A percentile compares a stretch with the other conserved stretches of the same genome.
Conservation (phyloP, 1,140 invertebrate species). For the Macrotrachela quadricornifera region DNA sequence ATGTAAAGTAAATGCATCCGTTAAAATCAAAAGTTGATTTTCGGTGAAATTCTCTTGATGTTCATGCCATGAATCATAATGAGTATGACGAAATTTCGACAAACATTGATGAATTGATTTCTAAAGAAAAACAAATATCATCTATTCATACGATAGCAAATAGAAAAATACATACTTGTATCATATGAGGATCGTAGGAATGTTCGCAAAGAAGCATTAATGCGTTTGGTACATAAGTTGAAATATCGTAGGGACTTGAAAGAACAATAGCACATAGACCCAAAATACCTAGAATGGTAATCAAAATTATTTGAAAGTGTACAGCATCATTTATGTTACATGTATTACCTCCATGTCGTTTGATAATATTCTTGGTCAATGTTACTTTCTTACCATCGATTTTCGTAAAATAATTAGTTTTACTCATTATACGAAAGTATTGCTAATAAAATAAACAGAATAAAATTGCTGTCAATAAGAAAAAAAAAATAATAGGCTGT, state of each 20-base stretch:
- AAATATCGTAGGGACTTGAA: conserved; percentile 70
- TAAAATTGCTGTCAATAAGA: too few relatives aligned
- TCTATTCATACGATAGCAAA: too few relatives aligned
- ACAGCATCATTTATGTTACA: not conserved
- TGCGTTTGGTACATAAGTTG: conserved; percentile 55
- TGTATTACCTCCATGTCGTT: not conserved
- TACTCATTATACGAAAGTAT: too few relatives aligned
- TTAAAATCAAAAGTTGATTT: conserved; percentile 59
- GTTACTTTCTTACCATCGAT: too few relatives aligned
- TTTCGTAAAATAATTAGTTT: too few relatives aligned
- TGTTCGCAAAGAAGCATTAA: conserved; percentile 54
- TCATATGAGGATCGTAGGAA: conserved; percentile 65
- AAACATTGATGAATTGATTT: conserved; percentile 58
- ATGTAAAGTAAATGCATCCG: conserved; percentile 68
- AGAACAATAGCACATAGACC: conserved; percentile 66
- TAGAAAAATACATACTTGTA: conserved; percentile 43
- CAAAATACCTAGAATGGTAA: conserved; percentile 48
- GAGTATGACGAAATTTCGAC: conserved; percentile 69
- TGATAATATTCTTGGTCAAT: too few relatives aligned
- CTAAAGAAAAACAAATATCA: too few relatives aligned
- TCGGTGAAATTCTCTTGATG: conserved; percentile 72
- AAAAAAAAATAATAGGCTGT: too few relatives aligned
- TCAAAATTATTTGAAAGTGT: conserved; percentile 5
- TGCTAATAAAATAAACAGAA: too few relatives aligned
- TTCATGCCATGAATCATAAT: conserved; percentile 66